Evolutionary conservation across 2,888 invertebrate genomes (phyloP).

Genomic region (Hypselothyrea guttata): DNA sequence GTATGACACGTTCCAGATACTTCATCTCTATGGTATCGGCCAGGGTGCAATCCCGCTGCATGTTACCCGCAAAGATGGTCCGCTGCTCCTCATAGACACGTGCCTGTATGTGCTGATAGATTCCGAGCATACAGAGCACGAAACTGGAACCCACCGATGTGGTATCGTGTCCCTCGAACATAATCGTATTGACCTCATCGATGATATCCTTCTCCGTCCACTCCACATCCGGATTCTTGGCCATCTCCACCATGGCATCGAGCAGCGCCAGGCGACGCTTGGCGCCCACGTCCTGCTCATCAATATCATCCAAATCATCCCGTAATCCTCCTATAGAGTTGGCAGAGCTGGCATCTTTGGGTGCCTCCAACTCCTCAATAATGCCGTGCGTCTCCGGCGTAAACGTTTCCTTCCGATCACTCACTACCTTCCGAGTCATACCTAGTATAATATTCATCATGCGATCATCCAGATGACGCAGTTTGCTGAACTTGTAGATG

Average conservation of each 20-base stretch:
- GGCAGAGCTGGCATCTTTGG: conserved; percentile 13
- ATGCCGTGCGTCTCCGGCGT: conserved; percentile 73
- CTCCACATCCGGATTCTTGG: conserved; percentile 87
- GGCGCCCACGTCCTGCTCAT: conserved; percentile 91
- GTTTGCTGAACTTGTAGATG: conserved; percentile 87
- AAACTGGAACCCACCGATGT: conserved; percentile 94
- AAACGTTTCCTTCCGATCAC: conserved; percentile 85
- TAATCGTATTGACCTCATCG: conserved; percentile 93
- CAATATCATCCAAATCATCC: conserved; percentile 91
- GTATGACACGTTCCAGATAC: conserved; percentile 89
- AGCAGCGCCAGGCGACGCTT: conserved; percentile 93
- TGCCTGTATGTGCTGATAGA: conserved; percentile 90
- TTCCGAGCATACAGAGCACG: conserved; percentile 91
- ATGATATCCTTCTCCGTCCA: conserved; percentile 91
- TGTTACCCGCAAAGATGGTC: conserved; percentile 90
- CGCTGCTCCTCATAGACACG: conserved; percentile 89
- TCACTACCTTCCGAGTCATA: conserved; percentile 87
- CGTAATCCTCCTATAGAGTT: conserved; percentile 85
- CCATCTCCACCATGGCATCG: conserved; percentile 93
- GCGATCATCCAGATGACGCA: conserved; percentile 87
- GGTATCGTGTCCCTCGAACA: conserved; percentile 95
- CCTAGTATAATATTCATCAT: conserved; percentile 89
- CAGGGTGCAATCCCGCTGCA: conserved; percentile 88
- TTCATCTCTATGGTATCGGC: conserved; percentile 91
- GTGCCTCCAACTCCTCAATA: conserved; percentile 80